phyloP scores from a whole-genome alignment of 2,797 vertebrate species.

The Ceryle rudis region DNA sequence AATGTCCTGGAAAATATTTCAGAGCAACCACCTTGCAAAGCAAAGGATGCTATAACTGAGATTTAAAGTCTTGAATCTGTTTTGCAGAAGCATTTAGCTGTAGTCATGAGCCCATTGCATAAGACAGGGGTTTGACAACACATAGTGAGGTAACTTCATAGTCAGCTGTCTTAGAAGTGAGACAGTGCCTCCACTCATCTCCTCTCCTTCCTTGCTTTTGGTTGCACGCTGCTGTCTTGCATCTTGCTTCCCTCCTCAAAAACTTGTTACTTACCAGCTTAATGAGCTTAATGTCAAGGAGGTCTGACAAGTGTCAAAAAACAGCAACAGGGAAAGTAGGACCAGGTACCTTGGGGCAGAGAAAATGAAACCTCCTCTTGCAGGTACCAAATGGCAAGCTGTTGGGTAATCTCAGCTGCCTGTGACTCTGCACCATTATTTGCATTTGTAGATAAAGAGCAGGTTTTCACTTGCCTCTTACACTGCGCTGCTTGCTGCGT shows the following conservation, averaged over 20 bases:
- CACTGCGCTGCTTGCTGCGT: background rate
- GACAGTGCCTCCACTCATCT: background rate
- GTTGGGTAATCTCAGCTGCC: background rate
- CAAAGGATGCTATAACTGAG: background rate
- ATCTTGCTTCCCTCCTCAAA: background rate
- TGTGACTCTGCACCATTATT: background rate
- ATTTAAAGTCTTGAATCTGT: background rate
- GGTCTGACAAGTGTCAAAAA: background rate
- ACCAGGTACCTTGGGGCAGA: background rate
- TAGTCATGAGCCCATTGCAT: background rate
- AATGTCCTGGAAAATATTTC: background rate
- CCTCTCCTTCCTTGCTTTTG: background rate
- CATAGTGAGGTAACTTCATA: background rate
- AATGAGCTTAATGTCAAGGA: background rate
- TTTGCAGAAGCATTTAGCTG: background rate
- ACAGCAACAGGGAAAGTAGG: background rate
- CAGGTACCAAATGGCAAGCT: background rate
- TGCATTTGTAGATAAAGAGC: background rate
- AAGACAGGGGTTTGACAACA: background rate
- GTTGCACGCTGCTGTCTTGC: background rate
- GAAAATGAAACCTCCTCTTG: background rate
- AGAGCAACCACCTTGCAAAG: background rate
- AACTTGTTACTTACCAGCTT: background rate
- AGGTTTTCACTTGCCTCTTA: background rate
- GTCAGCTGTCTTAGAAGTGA: background rate